phyloP scores from a whole-genome alignment of 1,140 invertebrate genomes.

The Zaprionus davidi region DNA sequence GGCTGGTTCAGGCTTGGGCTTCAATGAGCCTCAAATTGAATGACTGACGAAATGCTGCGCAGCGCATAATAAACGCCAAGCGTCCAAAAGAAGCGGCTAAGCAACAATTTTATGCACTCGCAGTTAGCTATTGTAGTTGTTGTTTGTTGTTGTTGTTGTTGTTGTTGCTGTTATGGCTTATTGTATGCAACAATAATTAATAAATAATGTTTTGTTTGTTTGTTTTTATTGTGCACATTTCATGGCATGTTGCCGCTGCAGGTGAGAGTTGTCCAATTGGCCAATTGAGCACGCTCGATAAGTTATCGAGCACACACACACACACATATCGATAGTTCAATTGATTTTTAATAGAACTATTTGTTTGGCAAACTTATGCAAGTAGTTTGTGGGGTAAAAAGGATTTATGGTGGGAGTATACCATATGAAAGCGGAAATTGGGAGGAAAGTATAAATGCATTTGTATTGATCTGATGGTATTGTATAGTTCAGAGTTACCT shows the following conservation, averaged over 20 bases:
- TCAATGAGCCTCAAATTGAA: conserved; percentile 73
- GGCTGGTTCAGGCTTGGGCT: conserved; percentile 55
- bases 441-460: not conserved
- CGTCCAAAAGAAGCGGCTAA: conserved; percentile 46
- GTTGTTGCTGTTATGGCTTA: conserved; percentile 26
- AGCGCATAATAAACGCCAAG: conserved; percentile 63
- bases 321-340: conserved; percentile 12
- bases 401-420: not conserved
- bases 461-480: too few species aligned
- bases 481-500: too few species aligned
- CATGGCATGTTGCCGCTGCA: conserved; percentile 39
- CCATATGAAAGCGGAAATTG: too few species aligned
- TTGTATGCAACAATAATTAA: conserved; percentile 75
- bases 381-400: not conserved
- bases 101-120: conserved; percentile 39
- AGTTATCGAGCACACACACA: conserved; percentile 31
- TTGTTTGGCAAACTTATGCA: not conserved
- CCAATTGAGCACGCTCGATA: conserved; percentile 48
- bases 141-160: conserved; percentile 3
- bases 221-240: conserved; percentile 27
- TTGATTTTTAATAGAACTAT: conserved; percentile 5
- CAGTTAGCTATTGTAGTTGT: conserved; percentile 7
- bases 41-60: conserved; percentile 71
- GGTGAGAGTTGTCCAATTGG: conserved; percentile 51
- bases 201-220: conserved; percentile 61